Base-by-base conservation (phyloP, 2,888 invertebrate species). In the Lepidonotus clava region DNA sequence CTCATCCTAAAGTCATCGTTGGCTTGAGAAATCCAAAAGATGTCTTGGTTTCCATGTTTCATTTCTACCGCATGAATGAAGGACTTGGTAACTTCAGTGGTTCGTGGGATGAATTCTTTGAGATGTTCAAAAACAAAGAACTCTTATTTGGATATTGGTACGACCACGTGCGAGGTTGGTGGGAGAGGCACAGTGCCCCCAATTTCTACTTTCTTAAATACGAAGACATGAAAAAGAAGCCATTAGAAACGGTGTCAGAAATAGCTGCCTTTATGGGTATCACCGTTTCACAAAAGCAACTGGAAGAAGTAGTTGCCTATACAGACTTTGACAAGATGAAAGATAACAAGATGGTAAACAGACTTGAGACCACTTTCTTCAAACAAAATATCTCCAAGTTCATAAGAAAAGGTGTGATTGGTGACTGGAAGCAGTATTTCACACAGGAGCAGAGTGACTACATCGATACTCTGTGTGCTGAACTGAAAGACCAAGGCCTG, bases 1-100 rank as follows among this genome's bases (percentile, higher is more conserved):
- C n/a, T n/a, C 18, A 24, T 24, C 53, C 53, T 1, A 53, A 67
- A 32, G 67, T 67, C n/a, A 28, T 67, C 18, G 67, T 67, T 18
- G 67, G 21, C n/a, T 24, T 67, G 67, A 67, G 67, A 32, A 67
- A 67, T n/a, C 67, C 67, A 18, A 67, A 67, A 14, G 67, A 67
- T 28, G 67, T 36, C 5, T 28, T 67, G 2, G 67, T 67, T n/a
- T 67, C 67, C 67, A 18, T 24, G 32, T 67, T 53, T 28, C 67
- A 6, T 28, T 67, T 67, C 32, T 67, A 67, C 67, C 21, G 28
- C 18, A 67, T 67, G 67, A 67, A 67, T 32, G 28, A 67, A 18
- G 28, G 32, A 5, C 36, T 67, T 18, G 67, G 67, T 34, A 24
- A 28, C 32, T 67, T 24, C 67, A 4, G 24, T 32, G 67, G 32